Conservation (phyloP, 2,797 vertebrate species). For the Smutsia temminckii region DNA sequence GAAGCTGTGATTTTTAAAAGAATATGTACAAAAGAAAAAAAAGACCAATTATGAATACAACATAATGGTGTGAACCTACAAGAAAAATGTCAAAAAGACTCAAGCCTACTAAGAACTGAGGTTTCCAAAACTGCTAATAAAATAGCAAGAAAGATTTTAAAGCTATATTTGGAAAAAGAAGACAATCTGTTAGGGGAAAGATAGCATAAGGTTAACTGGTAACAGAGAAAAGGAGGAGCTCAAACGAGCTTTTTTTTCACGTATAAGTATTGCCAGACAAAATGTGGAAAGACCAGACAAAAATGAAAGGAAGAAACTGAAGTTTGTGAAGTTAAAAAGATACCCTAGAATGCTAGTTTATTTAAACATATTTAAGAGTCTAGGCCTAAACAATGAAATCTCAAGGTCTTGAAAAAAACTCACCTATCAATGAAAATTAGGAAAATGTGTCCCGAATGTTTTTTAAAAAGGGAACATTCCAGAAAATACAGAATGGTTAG, state of each 20-base stretch:
- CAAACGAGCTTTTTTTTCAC: neutral
- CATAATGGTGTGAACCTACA: neutral
- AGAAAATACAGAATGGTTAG: neutral
- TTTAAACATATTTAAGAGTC: conserved; percentile 9
- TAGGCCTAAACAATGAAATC: neutral
- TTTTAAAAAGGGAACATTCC: neutral
- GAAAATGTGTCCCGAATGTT: neutral
- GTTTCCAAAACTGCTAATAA: neutral
- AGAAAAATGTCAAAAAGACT: neutral
- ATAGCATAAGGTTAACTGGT: neutral
- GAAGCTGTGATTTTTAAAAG: conserved; percentile 24
- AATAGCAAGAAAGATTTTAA: neutral
- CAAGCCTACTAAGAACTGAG: neutral
- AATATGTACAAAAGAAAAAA: neutral
- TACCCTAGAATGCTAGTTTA: neutral
- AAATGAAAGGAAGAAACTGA: neutral
- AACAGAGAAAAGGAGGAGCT: neutral
- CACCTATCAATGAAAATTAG: neutral
- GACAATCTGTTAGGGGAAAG: neutral
- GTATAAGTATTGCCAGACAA: neutral
- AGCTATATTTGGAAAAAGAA: neutral
- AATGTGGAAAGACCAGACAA: neutral
- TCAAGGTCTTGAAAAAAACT: neutral
- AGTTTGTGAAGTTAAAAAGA: neutral
- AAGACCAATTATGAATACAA: neutral